These are phyloP conservation scores for Spizella passerina DNA, from an alignment of 2,797 vertebrate species.

Conservation along the genomic window DNA sequence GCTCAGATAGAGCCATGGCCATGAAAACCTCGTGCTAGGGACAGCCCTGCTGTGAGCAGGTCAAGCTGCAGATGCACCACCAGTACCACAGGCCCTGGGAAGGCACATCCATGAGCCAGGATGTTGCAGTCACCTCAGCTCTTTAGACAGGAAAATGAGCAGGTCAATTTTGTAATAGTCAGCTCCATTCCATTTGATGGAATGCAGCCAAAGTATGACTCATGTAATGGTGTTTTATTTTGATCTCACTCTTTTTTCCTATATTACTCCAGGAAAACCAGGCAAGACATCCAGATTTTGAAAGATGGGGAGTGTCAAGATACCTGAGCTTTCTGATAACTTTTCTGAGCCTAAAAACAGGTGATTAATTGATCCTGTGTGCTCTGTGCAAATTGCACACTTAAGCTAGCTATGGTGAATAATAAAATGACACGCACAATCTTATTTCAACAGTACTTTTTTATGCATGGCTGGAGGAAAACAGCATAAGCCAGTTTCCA, in stretches of 20 bases:
- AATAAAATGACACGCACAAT: slow-evolving; percentile 31
- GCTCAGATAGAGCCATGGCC: background rate
- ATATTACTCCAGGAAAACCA: slow-evolving; percentile 60
- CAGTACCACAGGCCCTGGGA: background rate
- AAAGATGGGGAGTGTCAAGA: slow-evolving; percentile 62
- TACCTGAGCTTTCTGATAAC: background rate
- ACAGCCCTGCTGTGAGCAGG: background rate
- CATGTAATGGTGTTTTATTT: background rate
- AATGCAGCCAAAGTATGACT: background rate
- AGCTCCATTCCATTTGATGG: background rate
- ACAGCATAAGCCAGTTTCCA: background rate
- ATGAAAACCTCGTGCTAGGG: background rate
- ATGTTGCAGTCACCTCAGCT: background rate
- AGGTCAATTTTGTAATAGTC: background rate
- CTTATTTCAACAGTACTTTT: background rate
- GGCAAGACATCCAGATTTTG: slow-evolving; percentile 63
- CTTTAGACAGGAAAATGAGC: background rate
- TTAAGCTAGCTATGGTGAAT: background rate
- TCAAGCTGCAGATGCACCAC: background rate
- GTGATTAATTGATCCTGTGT: slow-evolving; percentile 6
- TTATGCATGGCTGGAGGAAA: background rate
- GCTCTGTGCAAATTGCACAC: background rate
- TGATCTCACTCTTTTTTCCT: background rate
- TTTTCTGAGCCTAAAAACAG: background rate
- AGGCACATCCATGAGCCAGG: background rate